A percentile compares a stretch with the other conserved stretches of the same genome.
These are phyloP conservation scores for Hemaris fuciformis DNA, from an alignment of 2,888 invertebrate genomes.

Conservation along the genomic window DNA sequence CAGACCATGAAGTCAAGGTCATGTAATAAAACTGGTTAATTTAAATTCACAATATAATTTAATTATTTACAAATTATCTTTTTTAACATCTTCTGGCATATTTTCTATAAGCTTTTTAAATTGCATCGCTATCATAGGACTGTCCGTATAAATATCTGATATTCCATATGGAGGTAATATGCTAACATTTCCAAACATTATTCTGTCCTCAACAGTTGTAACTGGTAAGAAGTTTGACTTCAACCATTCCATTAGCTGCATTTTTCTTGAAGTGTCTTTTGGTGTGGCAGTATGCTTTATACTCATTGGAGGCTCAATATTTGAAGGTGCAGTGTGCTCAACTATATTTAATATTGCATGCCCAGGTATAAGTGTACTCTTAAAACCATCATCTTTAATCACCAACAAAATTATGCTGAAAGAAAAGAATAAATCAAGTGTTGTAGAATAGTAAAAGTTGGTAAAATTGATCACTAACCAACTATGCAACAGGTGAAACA, in stretches of 20 bases:
- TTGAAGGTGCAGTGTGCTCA: slow-evolving; percentile 27
- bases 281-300: slow-evolving; percentile 25
- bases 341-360: slow-evolving; percentile 52
- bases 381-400: slow-evolving; percentile 40
- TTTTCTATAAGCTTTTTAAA: slow-evolving; percentile 56
- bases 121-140: slow-evolving; percentile 58
- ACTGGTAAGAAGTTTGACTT: slow-evolving; percentile 58
- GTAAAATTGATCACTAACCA: not conserved
- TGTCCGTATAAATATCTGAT: slow-evolving; percentile 61
- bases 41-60: not conserved
- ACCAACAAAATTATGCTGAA: slow-evolving; percentile 62
- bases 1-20: not conserved
- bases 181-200: slow-evolving; percentile 56
- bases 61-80: not conserved
- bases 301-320: slow-evolving; percentile 34
- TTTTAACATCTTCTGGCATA: slow-evolving; percentile 46
- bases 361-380: slow-evolving; percentile 59
- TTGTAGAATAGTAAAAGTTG: not conserved
- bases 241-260: slow-evolving; percentile 57
- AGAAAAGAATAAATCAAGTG: slow-evolving; percentile 25
- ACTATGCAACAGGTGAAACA: no score
- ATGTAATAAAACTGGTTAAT: not conserved
- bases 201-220: slow-evolving; percentile 51
- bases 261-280: slow-evolving; percentile 43
- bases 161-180: slow-evolving; percentile 59